phyloP scores from a whole-genome alignment of 2,888 invertebrate genomes.

The Timema cristinae region DNA sequence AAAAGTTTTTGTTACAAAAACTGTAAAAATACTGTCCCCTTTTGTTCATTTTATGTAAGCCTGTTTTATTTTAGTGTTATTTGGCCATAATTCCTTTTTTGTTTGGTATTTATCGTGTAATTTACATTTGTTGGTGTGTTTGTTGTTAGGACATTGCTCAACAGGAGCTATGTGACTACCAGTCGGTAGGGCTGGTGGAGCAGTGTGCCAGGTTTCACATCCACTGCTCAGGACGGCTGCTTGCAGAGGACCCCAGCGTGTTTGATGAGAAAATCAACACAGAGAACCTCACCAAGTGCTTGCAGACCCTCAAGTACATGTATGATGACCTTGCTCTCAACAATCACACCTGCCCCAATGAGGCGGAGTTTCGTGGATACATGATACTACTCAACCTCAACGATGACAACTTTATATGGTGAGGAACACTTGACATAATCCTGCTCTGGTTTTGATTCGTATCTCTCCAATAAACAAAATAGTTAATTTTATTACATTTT shows the following conservation, averaged over 20 bases:
- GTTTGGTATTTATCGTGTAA: too few relatives aligned
- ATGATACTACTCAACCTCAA: conserved; percentile 90
- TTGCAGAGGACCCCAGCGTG: conserved; percentile 79
- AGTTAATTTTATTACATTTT: too few relatives aligned
- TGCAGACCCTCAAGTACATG: conserved; percentile 94
- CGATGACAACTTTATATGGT: conserved; percentile 84
- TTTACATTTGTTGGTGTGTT: background rate
- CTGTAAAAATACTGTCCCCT: too few relatives aligned
- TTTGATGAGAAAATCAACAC: conserved; percentile 96
- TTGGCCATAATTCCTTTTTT: too few relatives aligned
- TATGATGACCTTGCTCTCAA: conserved; percentile 80
- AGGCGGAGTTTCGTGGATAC: conserved; percentile 93
- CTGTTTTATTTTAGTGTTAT: too few relatives aligned
- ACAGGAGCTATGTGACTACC: conserved; percentile 81
- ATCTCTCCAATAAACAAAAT: too few relatives aligned
- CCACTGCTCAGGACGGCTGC: conserved; percentile 84
- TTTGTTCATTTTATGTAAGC: too few relatives aligned
- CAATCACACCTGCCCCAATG: conserved; percentile 61
- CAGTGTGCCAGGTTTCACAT: conserved; percentile 97
- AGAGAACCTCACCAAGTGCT: conserved; percentile 94
- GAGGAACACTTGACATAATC: conserved; percentile 48
- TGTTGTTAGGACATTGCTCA: conserved; percentile 79
- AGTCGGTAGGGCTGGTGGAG: conserved; percentile 82
- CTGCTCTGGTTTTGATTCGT: background rate
- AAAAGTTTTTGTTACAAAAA: too few relatives aligned